Base-by-base conservation (phyloP, 2,888 invertebrate species). In the Neuroscelio doddi region DNA sequence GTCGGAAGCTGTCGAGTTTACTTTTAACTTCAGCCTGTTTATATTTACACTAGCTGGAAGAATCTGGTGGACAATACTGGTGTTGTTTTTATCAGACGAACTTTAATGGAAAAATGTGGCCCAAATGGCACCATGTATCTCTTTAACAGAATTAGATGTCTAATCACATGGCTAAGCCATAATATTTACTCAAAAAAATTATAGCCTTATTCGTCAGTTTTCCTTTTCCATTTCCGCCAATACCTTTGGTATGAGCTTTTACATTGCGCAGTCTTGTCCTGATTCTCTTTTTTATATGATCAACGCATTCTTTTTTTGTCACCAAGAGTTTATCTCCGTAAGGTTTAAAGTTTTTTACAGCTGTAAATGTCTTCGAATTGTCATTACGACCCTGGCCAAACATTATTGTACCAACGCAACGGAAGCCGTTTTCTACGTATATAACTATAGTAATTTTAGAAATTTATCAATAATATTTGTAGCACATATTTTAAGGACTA, bases 11-110 rank as follows among this genome's bases (percentile, higher is more conserved):
- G 14, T 24, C 4, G 12, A 26, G 10, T 17, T 21, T 8, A n/a
- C 14, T 10, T 7, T 10, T 45, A 10, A 46, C 55, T 24, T 62
- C 59, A 30, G 44, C 32, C 42, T 38, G 50, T 27, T 16, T 17
- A 26, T 39, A 26, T 47, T 50, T 32, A 59, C 50, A 46, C 51
- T 44, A 51, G 9, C 21, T 26, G 5, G 26, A 4, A 26, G 26
- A 26, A 26, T 8, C 26, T 26, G 26, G 26, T 7, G 26, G 26
- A 8, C 26, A 26, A 26, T 26, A 26, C 26, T 26, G 26, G 26
- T 26, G 26, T n/a, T n/a, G n/a, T 26, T 26, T 8, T 26, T 8
- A 8, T 26, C 8, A 8, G 26, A 7, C 26, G 26, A 26, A 26
- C 26, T 26, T 8, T 8, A 8, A 26, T 26, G 26, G 8, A 7